Evolutionary conservation across 37 sponge, comb jelly and placozoan genomes (phyloP).

Genomic region (Chondrosia reniformis): DNA sequence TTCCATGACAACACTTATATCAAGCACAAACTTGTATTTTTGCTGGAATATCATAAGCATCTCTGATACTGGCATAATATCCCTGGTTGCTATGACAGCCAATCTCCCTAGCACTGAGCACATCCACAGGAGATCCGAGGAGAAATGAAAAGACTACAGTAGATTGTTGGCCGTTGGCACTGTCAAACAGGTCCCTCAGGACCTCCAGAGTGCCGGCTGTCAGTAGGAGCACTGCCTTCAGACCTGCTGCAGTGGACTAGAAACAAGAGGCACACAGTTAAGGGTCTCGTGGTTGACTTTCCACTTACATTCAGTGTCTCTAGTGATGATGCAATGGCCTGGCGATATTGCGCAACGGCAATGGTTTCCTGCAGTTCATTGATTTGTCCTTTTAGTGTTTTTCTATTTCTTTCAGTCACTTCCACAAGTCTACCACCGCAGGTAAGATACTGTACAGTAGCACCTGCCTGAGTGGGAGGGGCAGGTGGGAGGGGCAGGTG

Average conservation of each 20-base stretch:
- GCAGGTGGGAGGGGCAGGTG: background rate
- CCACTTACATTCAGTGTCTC: background rate
- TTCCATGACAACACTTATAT: too few relatives aligned
- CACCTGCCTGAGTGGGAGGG: background rate
- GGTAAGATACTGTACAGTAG: background rate
- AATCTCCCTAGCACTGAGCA: slow-evolving; percentile 1
- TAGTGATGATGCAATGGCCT: background rate
- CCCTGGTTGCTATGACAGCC: slow-evolving; percentile 24
- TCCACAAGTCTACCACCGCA: background rate
- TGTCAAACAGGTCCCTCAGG: background rate
- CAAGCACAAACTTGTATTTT: background rate
- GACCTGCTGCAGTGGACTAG: background rate
- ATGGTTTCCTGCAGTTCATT: background rate
- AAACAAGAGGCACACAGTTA: background rate
- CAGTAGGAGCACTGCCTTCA: background rate
- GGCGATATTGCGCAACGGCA: background rate
- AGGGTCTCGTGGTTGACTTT: too few relatives aligned
- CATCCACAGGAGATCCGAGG: slow-evolving; percentile 13
- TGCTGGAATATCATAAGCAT: background rate
- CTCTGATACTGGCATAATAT: background rate
- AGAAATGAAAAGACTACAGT: background rate
- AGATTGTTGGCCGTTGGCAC: background rate
- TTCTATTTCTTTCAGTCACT: background rate
- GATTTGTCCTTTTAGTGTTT: background rate
- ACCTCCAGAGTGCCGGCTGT: slow-evolving; percentile 9